Evolutionary conservation across 2,113 vertebrate species (phyloP).

Genomic region (Panurus biarmicus): DNA sequence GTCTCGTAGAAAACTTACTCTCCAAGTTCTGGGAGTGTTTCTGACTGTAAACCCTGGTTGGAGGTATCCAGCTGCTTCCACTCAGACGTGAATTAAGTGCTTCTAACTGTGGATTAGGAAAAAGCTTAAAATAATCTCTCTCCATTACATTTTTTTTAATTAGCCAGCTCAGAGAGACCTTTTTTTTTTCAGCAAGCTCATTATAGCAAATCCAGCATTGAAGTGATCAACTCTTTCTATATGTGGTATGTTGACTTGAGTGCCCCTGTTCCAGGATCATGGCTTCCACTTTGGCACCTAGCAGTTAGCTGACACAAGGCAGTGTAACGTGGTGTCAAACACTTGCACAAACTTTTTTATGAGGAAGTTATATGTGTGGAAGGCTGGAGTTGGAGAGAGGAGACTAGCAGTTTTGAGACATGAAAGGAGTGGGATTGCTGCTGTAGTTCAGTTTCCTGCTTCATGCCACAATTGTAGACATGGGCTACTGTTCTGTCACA

Average conservation of each 20-base stretch:
- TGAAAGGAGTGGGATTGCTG: not conserved
- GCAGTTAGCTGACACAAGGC: not conserved
- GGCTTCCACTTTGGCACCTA: not conserved
- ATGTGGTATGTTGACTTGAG: not conserved
- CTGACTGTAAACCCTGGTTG: not conserved
- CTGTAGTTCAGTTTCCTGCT: not conserved
- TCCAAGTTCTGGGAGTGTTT: not conserved
- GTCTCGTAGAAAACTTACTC: not conserved
- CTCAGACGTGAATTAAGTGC: not conserved
- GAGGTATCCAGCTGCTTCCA: not conserved
- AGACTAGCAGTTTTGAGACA: not conserved
- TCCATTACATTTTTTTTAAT: not conserved
- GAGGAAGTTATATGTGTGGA: not conserved
- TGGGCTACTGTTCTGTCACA: not conserved
- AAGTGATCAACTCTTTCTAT: not conserved
- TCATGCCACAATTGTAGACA: not conserved
- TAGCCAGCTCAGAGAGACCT: not conserved
- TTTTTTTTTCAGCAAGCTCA: not conserved
- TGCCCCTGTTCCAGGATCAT: not conserved
- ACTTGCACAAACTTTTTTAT: not conserved
- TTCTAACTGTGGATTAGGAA: not conserved
- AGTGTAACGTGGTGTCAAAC: not conserved
- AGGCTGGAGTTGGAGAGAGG: not conserved
- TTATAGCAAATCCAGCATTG: rapidly evolving
- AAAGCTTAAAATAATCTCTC: not conserved